phyloP scores from a whole-genome alignment of 92 coral and sea anemone species.

The Paramuricea clavata region DNA sequence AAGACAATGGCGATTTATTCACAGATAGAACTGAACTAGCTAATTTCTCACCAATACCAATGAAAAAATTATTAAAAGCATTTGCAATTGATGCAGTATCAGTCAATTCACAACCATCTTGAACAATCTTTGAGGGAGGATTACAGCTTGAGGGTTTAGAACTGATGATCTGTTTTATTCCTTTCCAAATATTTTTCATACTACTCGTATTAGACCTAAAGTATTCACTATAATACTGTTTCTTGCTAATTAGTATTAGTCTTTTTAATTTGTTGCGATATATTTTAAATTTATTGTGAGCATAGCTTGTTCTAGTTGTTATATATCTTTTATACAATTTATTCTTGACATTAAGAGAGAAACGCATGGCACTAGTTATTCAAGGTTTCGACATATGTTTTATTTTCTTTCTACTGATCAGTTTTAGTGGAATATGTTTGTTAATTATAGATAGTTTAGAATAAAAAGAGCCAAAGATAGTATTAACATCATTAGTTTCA shows the following conservation, averaged over 20 bases:
- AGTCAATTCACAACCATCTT: too few species aligned
- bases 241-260: slow-evolving; percentile 13
- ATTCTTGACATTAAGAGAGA: too few species aligned
- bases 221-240: slow-evolving; percentile 11
- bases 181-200: slow-evolving; percentile 20
- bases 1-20: background rate
- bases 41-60: too few species aligned
- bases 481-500: too few species aligned
- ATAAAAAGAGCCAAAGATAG: too few species aligned
- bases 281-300: slow-evolving; percentile 20
- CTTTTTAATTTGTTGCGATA: slow-evolving; percentile 41
- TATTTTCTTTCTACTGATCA: too few species aligned
- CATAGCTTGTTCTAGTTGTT: slow-evolving; percentile 12
- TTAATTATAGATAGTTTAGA: too few species aligned
- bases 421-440: too few species aligned
- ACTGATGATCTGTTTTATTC: slow-evolving; percentile 26
- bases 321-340: slow-evolving; percentile 39
- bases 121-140: slow-evolving; percentile 24
- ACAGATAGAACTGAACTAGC: slow-evolving; percentile 29
- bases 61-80: slow-evolving; percentile 39
- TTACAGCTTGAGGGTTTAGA: slow-evolving; percentile 15
- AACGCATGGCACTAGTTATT: too few species aligned
- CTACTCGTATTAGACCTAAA: slow-evolving; percentile 12
- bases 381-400: too few species aligned
- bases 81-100: slow-evolving; percentile 37